Evolutionary conservation across 2,888 invertebrate species (phyloP).

Genomic region (Sialis fuliginosa): DNA sequence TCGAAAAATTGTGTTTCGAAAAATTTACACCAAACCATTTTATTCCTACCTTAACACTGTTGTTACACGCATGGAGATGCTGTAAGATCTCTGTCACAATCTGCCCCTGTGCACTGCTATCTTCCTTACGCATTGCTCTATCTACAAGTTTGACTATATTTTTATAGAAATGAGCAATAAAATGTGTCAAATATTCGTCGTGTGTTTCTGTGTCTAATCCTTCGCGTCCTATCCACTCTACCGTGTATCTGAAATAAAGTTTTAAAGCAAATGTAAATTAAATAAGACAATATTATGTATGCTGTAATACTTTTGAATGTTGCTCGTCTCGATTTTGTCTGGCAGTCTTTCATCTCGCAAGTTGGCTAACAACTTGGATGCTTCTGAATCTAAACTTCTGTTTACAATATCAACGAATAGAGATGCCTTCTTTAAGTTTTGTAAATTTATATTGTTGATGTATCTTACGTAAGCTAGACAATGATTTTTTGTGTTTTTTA

Average conservation of each 20-base stretch:
- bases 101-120: slow-evolving; percentile 82
- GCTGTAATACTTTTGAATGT: slow-evolving; percentile 58
- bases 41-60: slow-evolving; percentile 56
- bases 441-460: slow-evolving; percentile 93
- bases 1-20: no score
- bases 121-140: slow-evolving; percentile 88
- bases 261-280: not conserved
- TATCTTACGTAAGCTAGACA: slow-evolving; percentile 87
- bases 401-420: slow-evolving; percentile 91
- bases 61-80: slow-evolving; percentile 89
- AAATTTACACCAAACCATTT: no score
- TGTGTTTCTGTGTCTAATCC: slow-evolving; percentile 87
- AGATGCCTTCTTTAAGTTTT: slow-evolving; percentile 84
- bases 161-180: slow-evolving; percentile 86
- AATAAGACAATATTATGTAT: no score
- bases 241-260: slow-evolving; percentile 50
- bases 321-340: slow-evolving; percentile 72
- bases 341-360: slow-evolving; percentile 80
- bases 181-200: slow-evolving; percentile 82
- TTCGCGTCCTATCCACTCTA: slow-evolving; percentile 94
- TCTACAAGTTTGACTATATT: slow-evolving; percentile 85
- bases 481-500: slow-evolving; percentile 88
- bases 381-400: slow-evolving; percentile 82
- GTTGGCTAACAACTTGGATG: slow-evolving; percentile 73
- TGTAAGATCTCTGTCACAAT: slow-evolving; percentile 88